phyloP scores from a whole-genome alignment of 2,113 vertebrate species.

The Elachura formosa region DNA sequence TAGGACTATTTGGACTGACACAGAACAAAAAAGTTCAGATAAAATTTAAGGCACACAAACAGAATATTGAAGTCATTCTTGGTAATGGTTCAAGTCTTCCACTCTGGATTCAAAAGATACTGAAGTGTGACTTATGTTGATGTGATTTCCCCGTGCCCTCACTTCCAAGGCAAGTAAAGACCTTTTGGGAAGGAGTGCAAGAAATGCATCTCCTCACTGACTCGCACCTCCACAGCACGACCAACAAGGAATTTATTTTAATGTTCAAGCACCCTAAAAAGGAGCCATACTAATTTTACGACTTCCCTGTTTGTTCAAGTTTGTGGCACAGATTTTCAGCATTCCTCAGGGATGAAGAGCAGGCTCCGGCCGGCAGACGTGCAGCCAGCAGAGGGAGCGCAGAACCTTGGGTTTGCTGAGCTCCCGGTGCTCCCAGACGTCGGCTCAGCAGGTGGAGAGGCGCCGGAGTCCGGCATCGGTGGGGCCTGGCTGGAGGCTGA shows the following conservation, averaged over 20 bases:
- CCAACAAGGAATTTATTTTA: neutral
- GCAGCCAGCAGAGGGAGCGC: slow-evolving; percentile 44
- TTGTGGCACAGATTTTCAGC: neutral
- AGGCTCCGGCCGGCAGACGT: neutral
- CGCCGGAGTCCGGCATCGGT: fast-evolving
- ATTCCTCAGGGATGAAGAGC: neutral
- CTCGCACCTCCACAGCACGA: neutral
- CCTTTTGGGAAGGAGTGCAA: neutral
- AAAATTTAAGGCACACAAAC: neutral
- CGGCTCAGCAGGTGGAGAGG: neutral
- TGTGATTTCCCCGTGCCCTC: neutral
- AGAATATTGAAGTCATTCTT: neutral
- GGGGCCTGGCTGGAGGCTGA: neutral
- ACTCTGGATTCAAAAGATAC: neutral
- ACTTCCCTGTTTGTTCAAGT: slow-evolving; percentile 16
- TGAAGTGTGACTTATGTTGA: neutral
- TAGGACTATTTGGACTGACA: neutral
- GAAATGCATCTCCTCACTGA: neutral
- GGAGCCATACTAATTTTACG: neutral
- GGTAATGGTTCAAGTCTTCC: neutral
- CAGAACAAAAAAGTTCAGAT: neutral
- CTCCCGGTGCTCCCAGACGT: neutral
- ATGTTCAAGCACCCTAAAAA: neutral
- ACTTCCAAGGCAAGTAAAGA: neutral
- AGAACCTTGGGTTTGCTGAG: slow-evolving; percentile 1